phyloP scores from a whole-genome alignment of 2,888 invertebrate species.

The Aelia acuminata region DNA sequence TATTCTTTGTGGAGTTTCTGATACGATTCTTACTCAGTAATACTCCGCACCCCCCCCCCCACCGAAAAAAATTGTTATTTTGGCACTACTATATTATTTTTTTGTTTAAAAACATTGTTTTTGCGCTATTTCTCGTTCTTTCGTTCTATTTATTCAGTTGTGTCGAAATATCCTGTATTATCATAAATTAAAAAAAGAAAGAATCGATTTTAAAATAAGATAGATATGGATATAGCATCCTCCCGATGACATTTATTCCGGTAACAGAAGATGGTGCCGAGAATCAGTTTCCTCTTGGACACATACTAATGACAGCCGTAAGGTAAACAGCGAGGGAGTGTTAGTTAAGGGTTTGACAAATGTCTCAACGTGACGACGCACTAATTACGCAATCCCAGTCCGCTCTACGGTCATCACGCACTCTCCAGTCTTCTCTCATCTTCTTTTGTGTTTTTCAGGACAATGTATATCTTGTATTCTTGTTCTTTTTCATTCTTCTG shows the following conservation, averaged over 20 bases:
- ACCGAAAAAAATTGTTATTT: no score
- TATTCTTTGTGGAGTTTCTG: no score
- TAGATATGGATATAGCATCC: no score
- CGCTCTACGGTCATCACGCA: neutral
- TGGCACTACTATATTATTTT: no score
- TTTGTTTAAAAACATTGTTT: no score
- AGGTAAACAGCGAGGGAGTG: conserved; percentile 10
- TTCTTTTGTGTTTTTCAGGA: neutral
- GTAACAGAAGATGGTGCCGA: neutral
- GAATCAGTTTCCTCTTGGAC: neutral
- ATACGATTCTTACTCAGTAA: no score
- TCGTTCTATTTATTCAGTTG: no score
- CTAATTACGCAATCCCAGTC: conserved; percentile 17
- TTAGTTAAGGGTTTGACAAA: conserved; percentile 21
- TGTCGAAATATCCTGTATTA: no score
- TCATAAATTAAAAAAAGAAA: no score
- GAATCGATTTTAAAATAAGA: no score
- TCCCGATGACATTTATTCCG: neutral
- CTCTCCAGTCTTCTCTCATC: neutral
- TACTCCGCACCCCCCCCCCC: no score
- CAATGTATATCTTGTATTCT: neutral
- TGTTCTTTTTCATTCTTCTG: neutral
- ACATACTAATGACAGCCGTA: conserved; percentile 2
- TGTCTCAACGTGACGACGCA: conserved; percentile 25
- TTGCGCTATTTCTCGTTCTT: no score